Evolutionary conservation across 2,888 invertebrate species (phyloP).

Genomic region (Pseudococcus viburni): DNA sequence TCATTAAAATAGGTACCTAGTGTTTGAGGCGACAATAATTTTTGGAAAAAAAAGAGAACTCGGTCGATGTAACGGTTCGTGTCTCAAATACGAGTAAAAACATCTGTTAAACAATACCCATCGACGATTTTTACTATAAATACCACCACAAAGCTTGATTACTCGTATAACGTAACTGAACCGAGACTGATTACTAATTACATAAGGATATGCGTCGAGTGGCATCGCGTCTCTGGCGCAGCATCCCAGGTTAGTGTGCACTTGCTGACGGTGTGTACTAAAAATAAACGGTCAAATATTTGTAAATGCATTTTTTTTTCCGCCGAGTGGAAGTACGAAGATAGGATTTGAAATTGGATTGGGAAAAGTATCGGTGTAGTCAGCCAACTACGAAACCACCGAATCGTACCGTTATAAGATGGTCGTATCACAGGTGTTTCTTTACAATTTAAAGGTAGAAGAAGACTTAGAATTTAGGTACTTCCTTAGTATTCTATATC

Average conservation of each 20-base stretch:
- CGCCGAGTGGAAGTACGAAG: neutral
- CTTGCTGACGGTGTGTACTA: neutral
- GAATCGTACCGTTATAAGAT: conserved; percentile 39
- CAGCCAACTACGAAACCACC: conserved; percentile 9
- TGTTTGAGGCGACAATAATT: conserved; percentile 42
- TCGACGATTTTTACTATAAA: conserved; percentile 35
- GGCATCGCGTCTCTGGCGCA: neutral
- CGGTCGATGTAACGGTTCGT: conserved; percentile 45
- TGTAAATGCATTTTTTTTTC: neutral
- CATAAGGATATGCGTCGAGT: conserved; percentile 3
- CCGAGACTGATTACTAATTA: conserved; percentile 53
- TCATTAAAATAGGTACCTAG: neutral
- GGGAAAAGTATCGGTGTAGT: neutral
- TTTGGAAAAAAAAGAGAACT: conserved; percentile 21
- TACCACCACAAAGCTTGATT: conserved; percentile 55
- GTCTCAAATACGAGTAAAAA: conserved; percentile 30
- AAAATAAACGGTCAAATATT: neutral
- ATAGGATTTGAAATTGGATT: neutral
- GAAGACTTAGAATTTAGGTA: neutral
- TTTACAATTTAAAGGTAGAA: neutral
- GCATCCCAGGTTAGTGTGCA: neutral
- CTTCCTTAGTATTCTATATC: neutral
- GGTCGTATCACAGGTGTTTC: conserved; percentile 9
- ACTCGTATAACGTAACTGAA: conserved; percentile 19
- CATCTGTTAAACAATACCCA: conserved; percentile 28